Conservation (phyloP, 2,888 invertebrate species). For the Leptopilina drosophilae region DNA sequence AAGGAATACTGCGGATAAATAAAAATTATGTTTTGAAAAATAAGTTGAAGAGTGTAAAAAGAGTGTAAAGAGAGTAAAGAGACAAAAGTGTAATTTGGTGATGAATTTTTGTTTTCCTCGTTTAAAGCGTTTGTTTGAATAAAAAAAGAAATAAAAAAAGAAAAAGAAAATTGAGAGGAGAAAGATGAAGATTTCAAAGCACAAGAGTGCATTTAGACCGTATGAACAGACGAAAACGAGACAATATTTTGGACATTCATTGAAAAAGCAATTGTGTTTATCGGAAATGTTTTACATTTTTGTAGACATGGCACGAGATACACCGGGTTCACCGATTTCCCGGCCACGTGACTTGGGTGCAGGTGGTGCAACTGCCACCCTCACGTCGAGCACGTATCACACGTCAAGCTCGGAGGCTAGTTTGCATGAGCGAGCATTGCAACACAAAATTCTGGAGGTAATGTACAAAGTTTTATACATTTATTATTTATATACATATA, state of each 20-base stretch:
- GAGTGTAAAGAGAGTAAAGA: no score
- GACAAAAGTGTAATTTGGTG: no score
- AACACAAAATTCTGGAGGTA: slow-evolving; percentile 85
- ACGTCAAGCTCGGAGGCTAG: slow-evolving; percentile 78
- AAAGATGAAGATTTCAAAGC: slow-evolving; percentile 63
- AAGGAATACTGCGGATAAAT: background rate
- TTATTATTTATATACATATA: no score
- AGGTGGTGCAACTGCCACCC: slow-evolving; percentile 74
- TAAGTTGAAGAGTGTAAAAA: no score
- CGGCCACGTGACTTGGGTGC: slow-evolving; percentile 73
- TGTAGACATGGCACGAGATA: slow-evolving; percentile 78
- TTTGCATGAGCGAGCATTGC: slow-evolving; percentile 81
- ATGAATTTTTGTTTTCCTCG: no score
- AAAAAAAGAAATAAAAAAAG: background rate
- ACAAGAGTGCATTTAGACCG: slow-evolving; percentile 61
- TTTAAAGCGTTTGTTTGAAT: background rate
- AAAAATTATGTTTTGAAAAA: no score
- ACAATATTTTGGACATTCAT: background rate
- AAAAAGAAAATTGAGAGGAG: slow-evolving; percentile 1
- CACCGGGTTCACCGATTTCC: slow-evolving; percentile 77
- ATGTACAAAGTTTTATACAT: slow-evolving; percentile 62
- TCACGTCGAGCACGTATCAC: slow-evolving; percentile 77
- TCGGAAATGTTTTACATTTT: slow-evolving; percentile 57
- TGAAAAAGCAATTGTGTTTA: slow-evolving; percentile 3
- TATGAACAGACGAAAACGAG: slow-evolving; percentile 47